Evolutionary conservation across 2,797 vertebrate genomes (phyloP).

Genomic region (Sebastes steindachneri): DNA sequence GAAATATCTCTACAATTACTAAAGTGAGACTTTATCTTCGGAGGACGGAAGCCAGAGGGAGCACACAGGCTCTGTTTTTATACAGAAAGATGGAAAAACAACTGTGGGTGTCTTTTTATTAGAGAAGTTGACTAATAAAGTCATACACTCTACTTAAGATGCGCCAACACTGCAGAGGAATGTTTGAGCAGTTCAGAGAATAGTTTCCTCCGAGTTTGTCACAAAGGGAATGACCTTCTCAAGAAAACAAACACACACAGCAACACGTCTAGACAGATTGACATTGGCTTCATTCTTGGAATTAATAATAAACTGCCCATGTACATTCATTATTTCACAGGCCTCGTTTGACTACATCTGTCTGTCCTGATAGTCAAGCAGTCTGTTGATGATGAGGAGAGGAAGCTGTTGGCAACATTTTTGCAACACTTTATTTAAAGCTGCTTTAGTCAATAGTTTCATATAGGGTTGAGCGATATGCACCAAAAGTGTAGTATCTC

Average conservation of each 20-base stretch:
- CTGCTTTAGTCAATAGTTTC: neutral
- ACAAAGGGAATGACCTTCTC: neutral
- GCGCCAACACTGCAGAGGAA: neutral
- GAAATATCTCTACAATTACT: slow-evolving; percentile 43
- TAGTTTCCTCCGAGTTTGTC: neutral
- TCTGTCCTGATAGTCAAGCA: neutral
- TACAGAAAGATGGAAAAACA: neutral
- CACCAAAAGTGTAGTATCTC: too few species aligned
- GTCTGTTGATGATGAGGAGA: neutral
- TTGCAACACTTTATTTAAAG: neutral
- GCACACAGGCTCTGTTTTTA: neutral
- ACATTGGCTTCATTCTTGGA: neutral
- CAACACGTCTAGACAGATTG: neutral
- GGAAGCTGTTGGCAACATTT: neutral
- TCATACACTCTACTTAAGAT: neutral
- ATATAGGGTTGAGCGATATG: neutral
- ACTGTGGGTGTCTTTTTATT: neutral
- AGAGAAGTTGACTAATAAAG: slow-evolving; percentile 5
- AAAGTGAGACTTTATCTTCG: slow-evolving; percentile 38
- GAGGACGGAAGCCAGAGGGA: slow-evolving; percentile 19
- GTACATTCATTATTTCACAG: neutral
- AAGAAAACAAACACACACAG: neutral
- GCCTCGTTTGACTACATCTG: slow-evolving; percentile 11
- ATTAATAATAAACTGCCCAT: slow-evolving; percentile 1
- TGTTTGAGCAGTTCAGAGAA: neutral